Base-by-base conservation (phyloP, 2,888 invertebrate genomes). In the Andrena flavipes region DNA sequence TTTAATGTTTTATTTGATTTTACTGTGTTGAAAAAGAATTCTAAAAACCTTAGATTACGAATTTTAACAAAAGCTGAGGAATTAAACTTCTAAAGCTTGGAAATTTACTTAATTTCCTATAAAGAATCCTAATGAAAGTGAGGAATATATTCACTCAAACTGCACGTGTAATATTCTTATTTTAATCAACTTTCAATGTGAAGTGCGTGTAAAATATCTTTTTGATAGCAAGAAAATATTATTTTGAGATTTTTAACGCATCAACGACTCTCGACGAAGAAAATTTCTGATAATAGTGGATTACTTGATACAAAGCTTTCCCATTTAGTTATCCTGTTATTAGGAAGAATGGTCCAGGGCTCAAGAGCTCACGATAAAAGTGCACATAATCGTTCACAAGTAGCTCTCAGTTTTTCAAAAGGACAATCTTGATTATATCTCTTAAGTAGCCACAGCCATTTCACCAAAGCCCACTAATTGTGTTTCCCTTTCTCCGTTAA, bases 391-490 rank as follows among this genome's bases (percentile, higher is more conserved):
- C 64, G 48, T 63, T 59, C 59, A 29, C 54, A 42, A 30, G 56
- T 35, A 13, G 20, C 33, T 59, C 59, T 65, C 42, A 48, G 48
- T 64, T 75, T 67, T 65, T 23, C 23, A 8, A 23, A n/a, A 60
- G 49, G 35, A 69, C 76, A 48, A 63, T 77, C 56, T 35, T 51
- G 60, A 70, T 75, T 71, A 62, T 68, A 59, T 65, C 49, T 60
- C 70, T 10, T 59, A 35, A 72, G 20, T 62, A 63, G 62, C 20
- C 13, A 33, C 29, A 59, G 20, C n/a, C 70, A 64, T 72, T 77
- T 51, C 63, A 35, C 35, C 26, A 54, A 72, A 72, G 35, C 26
- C 63, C 51, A 16, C 62, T 69, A 76, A 76, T 76, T 76, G 51
- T 30, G 35, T 62, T 63, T 29, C 42, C 62, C 54, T 68, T 62